These are phyloP conservation scores for Fissipunctia ypsillon DNA, from an alignment of 2,888 invertebrate genomes.

Conservation along the genomic window DNA sequence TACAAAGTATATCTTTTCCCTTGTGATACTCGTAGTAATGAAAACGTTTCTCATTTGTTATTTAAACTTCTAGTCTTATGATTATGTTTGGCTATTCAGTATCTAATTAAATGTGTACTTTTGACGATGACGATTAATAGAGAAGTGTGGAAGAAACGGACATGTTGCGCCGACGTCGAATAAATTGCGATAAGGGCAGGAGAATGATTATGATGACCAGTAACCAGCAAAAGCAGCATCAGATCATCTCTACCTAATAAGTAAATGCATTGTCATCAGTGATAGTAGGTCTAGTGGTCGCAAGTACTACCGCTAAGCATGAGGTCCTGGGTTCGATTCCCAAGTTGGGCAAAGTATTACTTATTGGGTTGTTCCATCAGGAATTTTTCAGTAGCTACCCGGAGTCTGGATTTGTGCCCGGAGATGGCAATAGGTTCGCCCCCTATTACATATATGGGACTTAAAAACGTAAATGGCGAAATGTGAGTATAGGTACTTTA, in stretches of 20 bases:
- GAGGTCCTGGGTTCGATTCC: background rate
- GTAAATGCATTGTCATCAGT: background rate
- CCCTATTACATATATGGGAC: no score
- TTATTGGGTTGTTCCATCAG: background rate
- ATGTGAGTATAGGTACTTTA: no score
- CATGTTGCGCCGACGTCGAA: no score
- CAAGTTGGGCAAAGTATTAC: background rate
- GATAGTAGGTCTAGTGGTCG: background rate
- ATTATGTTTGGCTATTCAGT: background rate
- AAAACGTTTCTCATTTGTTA: no score
- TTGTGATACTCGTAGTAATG: background rate
- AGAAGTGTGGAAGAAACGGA: no score
- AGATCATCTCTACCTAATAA: background rate
- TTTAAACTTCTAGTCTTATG: no score
- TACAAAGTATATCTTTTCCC: background rate
- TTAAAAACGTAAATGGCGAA: no score
- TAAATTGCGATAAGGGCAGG: no score
- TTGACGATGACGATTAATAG: no score
- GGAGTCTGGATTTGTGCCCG: background rate
- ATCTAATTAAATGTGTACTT: background rate
- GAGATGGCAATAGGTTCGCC: no score
- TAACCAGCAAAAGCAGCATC: background rate
- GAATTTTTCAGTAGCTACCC: background rate
- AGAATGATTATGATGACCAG: no score
- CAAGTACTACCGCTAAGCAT: no score